These are phyloP conservation scores for Oasisia sp. DNA, from an alignment of 2,888 invertebrate genomes.

Conservation along the genomic window DNA sequence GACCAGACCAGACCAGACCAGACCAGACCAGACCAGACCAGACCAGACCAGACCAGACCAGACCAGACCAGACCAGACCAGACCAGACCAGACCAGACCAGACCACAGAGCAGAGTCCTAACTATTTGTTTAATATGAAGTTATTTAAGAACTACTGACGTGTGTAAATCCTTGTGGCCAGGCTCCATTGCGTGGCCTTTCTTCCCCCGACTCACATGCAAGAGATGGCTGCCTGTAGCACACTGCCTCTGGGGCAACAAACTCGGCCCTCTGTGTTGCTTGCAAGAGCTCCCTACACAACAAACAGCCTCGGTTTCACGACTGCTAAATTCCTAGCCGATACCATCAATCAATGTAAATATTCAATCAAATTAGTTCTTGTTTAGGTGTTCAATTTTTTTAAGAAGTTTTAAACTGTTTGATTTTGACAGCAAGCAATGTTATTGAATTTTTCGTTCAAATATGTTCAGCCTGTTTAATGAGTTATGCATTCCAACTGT, in stretches of 20 bases:
- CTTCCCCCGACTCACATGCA: not conserved
- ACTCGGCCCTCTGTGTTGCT: not conserved
- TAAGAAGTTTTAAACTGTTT: not conserved
- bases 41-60: too few species aligned
- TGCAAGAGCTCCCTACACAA: not conserved
- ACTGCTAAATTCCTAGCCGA: not conserved
- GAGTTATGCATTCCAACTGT: not conserved
- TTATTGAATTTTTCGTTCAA: not conserved
- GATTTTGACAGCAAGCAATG: not conserved
- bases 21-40: too few species aligned
- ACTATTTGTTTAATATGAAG: not conserved
- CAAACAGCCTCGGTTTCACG: not conserved
- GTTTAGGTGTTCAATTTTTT: not conserved
- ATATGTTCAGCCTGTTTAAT: not conserved
- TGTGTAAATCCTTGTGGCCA: not conserved
- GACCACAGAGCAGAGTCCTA: too few species aligned
- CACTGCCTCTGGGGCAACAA: not conserved
- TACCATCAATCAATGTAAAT: not conserved
- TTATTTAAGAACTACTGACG: not conserved
- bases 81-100: too few species aligned
- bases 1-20: too few species aligned
- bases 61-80: too few species aligned
- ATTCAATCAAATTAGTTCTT: not conserved
- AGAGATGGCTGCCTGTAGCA: not conserved
- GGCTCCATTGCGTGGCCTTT: not conserved